Conservation (phyloP, 1,140 invertebrate genomes). For the Reticulitermes speratus region DNA sequence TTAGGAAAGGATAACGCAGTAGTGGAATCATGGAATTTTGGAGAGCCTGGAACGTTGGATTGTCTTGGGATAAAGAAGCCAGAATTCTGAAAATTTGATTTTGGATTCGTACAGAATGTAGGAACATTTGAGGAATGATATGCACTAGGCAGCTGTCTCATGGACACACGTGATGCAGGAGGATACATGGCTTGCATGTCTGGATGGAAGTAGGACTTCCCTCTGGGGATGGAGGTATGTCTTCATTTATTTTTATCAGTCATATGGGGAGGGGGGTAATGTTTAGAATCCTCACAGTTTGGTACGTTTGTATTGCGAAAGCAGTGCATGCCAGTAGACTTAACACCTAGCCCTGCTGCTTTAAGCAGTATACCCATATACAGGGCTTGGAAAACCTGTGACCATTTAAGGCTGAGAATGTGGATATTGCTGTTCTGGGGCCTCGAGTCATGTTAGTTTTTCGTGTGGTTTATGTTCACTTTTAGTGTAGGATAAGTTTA, state of each 20-base stretch:
- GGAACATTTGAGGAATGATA: neutral
- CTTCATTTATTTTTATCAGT: slow-evolving; percentile 15
- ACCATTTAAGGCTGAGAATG: neutral
- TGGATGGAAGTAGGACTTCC: neutral
- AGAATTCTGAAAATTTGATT: slow-evolving; percentile 17
- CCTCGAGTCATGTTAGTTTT: too few relatives aligned
- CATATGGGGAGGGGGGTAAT: neutral
- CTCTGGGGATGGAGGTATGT: slow-evolving; percentile 20
- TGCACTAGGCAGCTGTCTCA: neutral
- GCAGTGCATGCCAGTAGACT: neutral
- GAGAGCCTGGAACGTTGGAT: neutral
- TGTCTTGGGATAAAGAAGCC: neutral
- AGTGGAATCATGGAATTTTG: slow-evolving; percentile 1
- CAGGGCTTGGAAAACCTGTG: neutral
- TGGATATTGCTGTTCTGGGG: too few relatives aligned
- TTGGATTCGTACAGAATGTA: neutral
- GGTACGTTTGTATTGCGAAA: neutral
- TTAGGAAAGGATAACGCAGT: slow-evolving; percentile 10
- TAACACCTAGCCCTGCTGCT: neutral
- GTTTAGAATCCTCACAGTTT: neutral
- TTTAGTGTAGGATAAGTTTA: too few relatives aligned
- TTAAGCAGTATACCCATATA: neutral
- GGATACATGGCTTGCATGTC: neutral
- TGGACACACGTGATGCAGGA: neutral
- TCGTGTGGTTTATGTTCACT: too few relatives aligned